Evolutionary conservation across 2,113 vertebrate species (phyloP), one percentile per base, ranked within the genome.

Genomic region (Pangasianodon hypophthalmus): DNA sequence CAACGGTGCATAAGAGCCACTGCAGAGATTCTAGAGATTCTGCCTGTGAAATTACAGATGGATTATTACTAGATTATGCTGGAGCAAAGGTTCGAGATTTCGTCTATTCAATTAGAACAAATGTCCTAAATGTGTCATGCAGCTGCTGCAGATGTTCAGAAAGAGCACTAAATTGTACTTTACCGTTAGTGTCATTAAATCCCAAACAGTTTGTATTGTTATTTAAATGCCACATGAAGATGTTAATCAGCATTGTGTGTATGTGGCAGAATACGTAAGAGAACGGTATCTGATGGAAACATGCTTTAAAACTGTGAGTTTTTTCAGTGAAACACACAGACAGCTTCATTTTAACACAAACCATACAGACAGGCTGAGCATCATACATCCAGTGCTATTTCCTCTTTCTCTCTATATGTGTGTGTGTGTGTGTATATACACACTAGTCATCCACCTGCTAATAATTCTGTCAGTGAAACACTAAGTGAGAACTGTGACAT

Each of bases 401-500:
- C 26, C 9, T 46, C 11, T 71, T 77, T 29, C n/a, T 86, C 37
- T 48, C 46, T 29, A 81, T 71, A 81, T 52, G 29, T 58, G n/a
- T 62, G 62, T 41, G 60, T 37, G 77, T 52, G 69, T 86, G 77
- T 85, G 50, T 29, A 19, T 56, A 29, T 26, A 54, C 48, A 37
- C 79, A 62, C 44, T 86, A 21, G 9, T 84, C 60, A 41, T 88
- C 82, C 86, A 90, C 60, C 82, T 91, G 88, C 88, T 91, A 81
- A 87, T 67, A 85, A 86, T 54, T 71, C 85, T 92, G 89, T 92
- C 90, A 92, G 93, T 92, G 93, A 92, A 29, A 93, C 94, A 92
- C 67, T 79, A 62, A 91, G 89, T 87, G 88, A 93, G 93, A 93
- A 90, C 91, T 90, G 91, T 92, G 91, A 93, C 94, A 92, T 93